Percentiles rank a stretch among this genome's conserved stretches.
These are phyloP conservation scores for Monarcha castaneiventris DNA, from an alignment of 2,113 vertebrate genomes.

Conservation along the genomic window DNA sequence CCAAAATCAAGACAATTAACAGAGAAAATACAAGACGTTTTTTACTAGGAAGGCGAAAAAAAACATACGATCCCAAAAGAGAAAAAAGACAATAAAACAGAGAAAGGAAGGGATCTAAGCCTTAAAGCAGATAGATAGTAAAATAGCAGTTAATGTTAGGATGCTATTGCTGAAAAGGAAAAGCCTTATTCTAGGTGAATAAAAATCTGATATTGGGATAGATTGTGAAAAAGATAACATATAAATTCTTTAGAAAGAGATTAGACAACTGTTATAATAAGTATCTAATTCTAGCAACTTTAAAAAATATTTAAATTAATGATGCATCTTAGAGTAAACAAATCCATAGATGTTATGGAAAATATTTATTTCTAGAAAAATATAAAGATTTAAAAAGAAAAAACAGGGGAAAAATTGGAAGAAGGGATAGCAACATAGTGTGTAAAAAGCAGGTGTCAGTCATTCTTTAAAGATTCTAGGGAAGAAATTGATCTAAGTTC, in stretches of 20 bases:
- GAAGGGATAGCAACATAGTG: background rate
- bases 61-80: background rate
- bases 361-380: background rate
- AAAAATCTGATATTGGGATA: background rate
- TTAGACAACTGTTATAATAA: background rate
- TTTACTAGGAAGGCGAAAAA: background rate
- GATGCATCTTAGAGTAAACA: background rate
- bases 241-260: background rate
- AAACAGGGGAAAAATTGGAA: background rate
- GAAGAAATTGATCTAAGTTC: background rate
- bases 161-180: background rate
- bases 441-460: background rate
- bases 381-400: background rate
- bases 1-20: background rate
- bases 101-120: background rate
- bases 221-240: background rate
- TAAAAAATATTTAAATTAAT: background rate
- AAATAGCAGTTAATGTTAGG: background rate
- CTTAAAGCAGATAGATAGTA: background rate
- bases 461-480: background rate
- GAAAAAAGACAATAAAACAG: background rate
- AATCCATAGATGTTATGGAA: background rate
- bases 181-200: background rate
- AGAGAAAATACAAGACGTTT: background rate
- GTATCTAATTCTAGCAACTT: background rate